Conservation (phyloP, 2,113 vertebrate species). For the Psittacara wagleri region DNA sequence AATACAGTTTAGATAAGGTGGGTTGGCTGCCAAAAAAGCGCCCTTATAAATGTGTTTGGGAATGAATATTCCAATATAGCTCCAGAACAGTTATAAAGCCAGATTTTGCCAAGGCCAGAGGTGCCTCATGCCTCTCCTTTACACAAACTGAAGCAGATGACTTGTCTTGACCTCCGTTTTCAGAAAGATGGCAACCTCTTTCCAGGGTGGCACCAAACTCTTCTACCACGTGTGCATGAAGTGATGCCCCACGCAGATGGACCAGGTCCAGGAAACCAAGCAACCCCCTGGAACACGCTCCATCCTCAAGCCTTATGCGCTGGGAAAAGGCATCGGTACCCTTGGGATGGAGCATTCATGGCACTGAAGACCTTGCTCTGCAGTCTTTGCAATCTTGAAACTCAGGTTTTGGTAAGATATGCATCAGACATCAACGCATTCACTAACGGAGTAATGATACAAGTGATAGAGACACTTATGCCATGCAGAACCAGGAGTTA, state of each 20-base stretch:
- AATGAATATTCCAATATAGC: neutral
- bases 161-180: neutral
- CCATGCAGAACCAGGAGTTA: slow-evolving; percentile 78
- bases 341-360: neutral
- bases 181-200: slow-evolving; percentile 18
- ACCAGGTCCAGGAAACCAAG: neutral
- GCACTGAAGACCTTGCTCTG: neutral
- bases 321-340: neutral
- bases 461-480: slow-evolving; percentile 53
- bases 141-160: rapidly evolving
- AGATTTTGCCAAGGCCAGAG: neutral
- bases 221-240: neutral
- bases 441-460: neutral
- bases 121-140: rapidly evolving
- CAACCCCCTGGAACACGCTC: neutral
- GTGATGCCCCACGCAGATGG: neutral
- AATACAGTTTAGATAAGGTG: neutral
- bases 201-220: neutral
- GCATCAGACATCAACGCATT: neutral
- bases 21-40: neutral
- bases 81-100: neutral
- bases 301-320: neutral
- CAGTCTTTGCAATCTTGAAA: neutral
- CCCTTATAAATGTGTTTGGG: neutral
- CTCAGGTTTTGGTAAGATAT: neutral